These are phyloP conservation scores for Enteromius anoplus DNA, from an alignment of 2,797 vertebrate genomes.

Conservation along the genomic window DNA sequence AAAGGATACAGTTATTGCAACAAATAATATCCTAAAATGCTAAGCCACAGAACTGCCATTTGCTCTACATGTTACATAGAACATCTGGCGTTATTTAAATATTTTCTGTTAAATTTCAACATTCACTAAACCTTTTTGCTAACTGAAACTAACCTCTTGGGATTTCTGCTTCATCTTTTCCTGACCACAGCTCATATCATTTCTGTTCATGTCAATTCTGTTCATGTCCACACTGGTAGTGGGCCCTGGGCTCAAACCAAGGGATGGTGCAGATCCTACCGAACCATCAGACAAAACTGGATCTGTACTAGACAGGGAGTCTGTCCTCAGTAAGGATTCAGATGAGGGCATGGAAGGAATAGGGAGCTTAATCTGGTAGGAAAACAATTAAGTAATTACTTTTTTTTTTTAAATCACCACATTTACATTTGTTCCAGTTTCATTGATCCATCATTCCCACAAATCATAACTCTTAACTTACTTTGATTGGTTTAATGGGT, in stretches of 20 bases:
- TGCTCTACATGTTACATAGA: conserved; percentile 8
- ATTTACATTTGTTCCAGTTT: background rate
- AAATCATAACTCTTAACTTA: conserved; percentile 62
- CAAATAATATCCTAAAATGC: background rate
- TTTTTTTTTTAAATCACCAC: background rate
- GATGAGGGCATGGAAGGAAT: conserved; percentile 69
- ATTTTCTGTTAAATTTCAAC: conserved; percentile 21
- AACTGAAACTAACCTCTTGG: conserved; percentile 76
- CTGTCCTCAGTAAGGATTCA: conserved; percentile 75
- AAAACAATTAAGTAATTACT: background rate
- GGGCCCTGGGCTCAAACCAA: conserved; percentile 75
- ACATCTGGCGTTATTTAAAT: conserved; percentile 32
- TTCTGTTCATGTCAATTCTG: conserved; percentile 77
- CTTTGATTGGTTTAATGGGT: conserved; percentile 85
- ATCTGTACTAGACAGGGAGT: conserved; percentile 77
- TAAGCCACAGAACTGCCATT: conserved; percentile 1
- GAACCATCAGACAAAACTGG: conserved; percentile 78
- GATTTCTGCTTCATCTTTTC: conserved; percentile 85
- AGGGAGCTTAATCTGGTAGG: conserved; percentile 73
- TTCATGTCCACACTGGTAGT: conserved; percentile 77
- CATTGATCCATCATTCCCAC: background rate
- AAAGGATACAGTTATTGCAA: conserved; percentile 1
- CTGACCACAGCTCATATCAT: conserved; percentile 70
- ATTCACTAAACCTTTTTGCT: conserved; percentile 14
- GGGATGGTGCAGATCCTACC: conserved; percentile 76